Conservation (phyloP, 2,888 invertebrate species). For the Drosophila sordidula region DNA sequence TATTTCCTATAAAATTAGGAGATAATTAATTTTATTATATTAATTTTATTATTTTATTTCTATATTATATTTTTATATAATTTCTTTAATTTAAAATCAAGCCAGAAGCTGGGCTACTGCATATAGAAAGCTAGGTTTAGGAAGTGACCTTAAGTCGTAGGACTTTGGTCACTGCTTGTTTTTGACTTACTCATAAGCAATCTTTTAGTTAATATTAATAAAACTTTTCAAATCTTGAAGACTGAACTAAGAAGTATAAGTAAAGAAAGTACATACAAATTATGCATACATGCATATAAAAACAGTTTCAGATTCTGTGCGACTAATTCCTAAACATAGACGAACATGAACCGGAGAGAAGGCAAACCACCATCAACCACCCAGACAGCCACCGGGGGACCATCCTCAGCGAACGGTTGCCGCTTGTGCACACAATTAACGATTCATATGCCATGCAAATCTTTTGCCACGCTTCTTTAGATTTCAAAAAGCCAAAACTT, state of each 20-base stretch:
- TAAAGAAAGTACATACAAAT: constrained; percentile 1
- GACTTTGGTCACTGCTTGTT: no score
- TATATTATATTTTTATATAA: no score
- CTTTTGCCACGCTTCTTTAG: constrained; percentile 50
- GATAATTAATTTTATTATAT: no score
- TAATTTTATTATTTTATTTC: no score
- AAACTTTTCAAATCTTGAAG: background rate
- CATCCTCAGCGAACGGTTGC: constrained; percentile 8
- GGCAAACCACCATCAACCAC: constrained; percentile 6
- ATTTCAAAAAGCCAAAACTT: constrained; percentile 54
- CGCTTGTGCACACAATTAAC: constrained; percentile 67
- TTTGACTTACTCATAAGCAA: no score
- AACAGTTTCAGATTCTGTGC: background rate
- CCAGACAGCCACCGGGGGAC: background rate
- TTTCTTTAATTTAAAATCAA: no score
- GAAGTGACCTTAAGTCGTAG: no score
- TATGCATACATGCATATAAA: no score
- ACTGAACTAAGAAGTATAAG: no score
- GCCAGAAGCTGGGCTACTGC: no score
- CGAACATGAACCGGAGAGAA: constrained; percentile 12
- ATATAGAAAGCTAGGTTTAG: no score
- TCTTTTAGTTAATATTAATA: background rate
- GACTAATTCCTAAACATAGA: constrained; percentile 22
- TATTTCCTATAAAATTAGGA: no score
- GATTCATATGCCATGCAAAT: constrained; percentile 71